Base-by-base conservation (phyloP, 2,888 invertebrate species). In the Thumatha senex region DNA sequence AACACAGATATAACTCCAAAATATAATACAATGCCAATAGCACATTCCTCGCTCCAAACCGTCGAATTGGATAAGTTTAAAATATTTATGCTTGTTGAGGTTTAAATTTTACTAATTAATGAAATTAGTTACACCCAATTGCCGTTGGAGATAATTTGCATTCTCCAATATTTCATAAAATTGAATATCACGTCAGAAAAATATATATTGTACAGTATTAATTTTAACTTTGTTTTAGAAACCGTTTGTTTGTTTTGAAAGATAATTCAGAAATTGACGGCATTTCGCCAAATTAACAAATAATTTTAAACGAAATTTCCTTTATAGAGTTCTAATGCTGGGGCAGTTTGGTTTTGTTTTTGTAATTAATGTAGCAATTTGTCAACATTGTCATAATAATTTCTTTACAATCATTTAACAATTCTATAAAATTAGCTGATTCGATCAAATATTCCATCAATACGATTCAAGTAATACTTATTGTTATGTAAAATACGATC, bases 81-180 rank as follows among this genome's bases (percentile, higher is more conserved):
- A 70, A 70, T 67, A 70, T 67, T 70, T 67, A 67, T 58, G 70
- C 57, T 60, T 61, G 64, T 57, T 66, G 60, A 49, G 47, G 58
- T 55, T 42, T 7, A 69, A 70, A 67, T 70, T 67, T 63, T 38
- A 48, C 61, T 67, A 60, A 70, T 67, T 67, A 70, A 67, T 63
- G 56, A 52, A 67, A 70, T 70, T 70, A 70, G 61, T 67, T 70
- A 50, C 47, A 50, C 53, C 70, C 55, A 58, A 60, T 66, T 52
- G 46, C 30, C 35, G 56, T 41, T 40, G 52, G 36, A 48, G 56
- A 67, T 55, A 57, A 66, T 40, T 69, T 56, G 54, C 49, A 30
- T 47, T 56, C 46, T 54, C 4, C 40, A 48, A 51, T 56, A 56
- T 66, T 66, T 69, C 66, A 65, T 69, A 69, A 66, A n/a, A 66